Base-by-base conservation (phyloP, 2,888 invertebrate genomes). In the Ornithoptera alexandrae region DNA sequence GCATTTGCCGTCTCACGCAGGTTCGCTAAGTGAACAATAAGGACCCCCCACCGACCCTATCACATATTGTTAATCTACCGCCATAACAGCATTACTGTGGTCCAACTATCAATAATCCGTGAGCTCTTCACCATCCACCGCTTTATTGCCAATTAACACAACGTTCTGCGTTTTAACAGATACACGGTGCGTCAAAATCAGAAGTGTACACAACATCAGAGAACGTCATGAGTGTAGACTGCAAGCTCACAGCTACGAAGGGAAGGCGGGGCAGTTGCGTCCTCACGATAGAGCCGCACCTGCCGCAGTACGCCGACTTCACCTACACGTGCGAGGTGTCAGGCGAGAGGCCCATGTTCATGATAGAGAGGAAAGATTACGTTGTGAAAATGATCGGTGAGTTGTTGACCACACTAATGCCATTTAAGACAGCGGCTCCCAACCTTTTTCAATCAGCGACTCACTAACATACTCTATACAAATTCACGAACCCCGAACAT, bases 281-380 rank as follows among this genome's bases (percentile, higher is more conserved):
- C 0, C 71, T 88, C 8, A 75, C 77, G 0, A 39, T 87, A 24
- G 84, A 85, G 56, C 82, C 86, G 1, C 75, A 74, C 30, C 79
- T 81, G 36, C 82, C 88, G 0, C 81, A 81, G 1, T 73, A 62
- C 0, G 74, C 73, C 0, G 81, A 84, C 66, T 76, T 84, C 24
- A 77, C 70, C 0, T 84, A 81, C 71, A 74, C 80, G 0, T 92
- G 92, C 64, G 90, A 90, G 62, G 88, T 88, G 1, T 90, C 91
- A 0, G 92, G 91, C 0, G 92, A 92, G 64, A 72, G 88, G 56
- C 92, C 92, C 0, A 77, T 70, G 71, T 92, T 92, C 62, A 76
- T 77, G 39, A 81, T 84, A 7, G 79, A 78, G 1, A 78, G 74
- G n/a, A 76, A 81, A 62, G 79, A 79, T 15, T 75, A 84, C n/a